Evolutionary conservation across 1,140 invertebrate species (phyloP), one percentile per base, ranked within the genome.

Genomic region (Drosophila punjabiensis): DNA sequence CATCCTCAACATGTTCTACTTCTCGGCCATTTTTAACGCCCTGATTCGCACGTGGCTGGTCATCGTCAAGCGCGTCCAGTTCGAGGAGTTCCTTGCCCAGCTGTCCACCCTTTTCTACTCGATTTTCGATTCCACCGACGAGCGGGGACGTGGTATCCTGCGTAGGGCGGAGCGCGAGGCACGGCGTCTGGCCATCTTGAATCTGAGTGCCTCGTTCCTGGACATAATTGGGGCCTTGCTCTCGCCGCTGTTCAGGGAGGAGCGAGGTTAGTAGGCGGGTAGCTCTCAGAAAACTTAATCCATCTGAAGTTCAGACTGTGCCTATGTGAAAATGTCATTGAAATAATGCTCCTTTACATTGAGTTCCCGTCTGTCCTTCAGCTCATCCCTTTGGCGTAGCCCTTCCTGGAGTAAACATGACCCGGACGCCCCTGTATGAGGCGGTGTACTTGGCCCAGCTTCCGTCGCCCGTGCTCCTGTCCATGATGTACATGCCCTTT

Each of bases 401-500:
- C 4, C 9, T 93, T 20, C 92, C 92, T 1, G 73, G 50, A 39
- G 32, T 92, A 48, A 76, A 93, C 60, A 73, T 91, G 69, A 85
- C 76, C n/a, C 47, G 56, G 5, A 52, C 82, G 4, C 92, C 92
- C 0, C 18, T 84, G n/a, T 93, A 90, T 61, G 87, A 93, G 60
- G 59, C 90, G 7, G 37, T 90, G 20, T 93, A 90, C 61, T n/a
- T 92, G 30, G 35, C 77, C 55, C 79, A 93, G 70, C 28, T 92
- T 11, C 73, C 88, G 24, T 71, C 62, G 5, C 90, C 90, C 18
- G 16, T 92, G 6, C 56, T 91, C 4, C 61, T 93, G 16, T 77
- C 76, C 11, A 59, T 78, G 50, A 77, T 93, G 84, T 93, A 93
- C 47, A 92, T 93, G 92, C 90, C 92, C 4, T 93, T 91, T 68